Percentiles rank a stretch among this genome's conserved stretches.
These are phyloP conservation scores for Perca schrenkii DNA, from an alignment of 2,113 vertebrate genomes.

Conservation along the genomic window DNA sequence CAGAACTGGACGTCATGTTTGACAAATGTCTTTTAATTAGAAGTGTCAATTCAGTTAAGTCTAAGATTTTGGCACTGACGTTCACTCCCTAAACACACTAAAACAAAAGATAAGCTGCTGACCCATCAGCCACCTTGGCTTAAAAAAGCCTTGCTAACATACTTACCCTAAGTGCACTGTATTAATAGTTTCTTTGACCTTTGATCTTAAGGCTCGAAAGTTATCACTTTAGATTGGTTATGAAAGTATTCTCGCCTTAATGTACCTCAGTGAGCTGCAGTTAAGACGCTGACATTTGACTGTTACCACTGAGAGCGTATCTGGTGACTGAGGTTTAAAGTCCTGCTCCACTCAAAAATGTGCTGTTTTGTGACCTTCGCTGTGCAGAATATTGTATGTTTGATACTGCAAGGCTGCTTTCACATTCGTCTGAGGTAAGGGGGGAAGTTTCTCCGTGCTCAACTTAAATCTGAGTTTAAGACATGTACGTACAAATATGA, in stretches of 20 bases:
- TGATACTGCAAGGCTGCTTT: neutral
- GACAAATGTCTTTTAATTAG: constrained; percentile 35
- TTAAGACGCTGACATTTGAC: neutral
- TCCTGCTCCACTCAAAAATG: neutral
- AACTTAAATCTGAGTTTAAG: neutral
- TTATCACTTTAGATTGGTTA: neutral
- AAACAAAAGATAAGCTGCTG: constrained; percentile 33
- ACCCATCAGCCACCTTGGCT: constrained; percentile 14
- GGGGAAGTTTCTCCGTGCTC: neutral
- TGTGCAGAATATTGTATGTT: neutral
- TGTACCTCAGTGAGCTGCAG: neutral
- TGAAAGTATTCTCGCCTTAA: neutral
- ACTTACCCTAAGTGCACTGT: neutral
- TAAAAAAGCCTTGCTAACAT: neutral
- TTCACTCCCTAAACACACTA: constrained; percentile 26
- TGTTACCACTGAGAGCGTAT: neutral
- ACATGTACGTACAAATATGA: no score
- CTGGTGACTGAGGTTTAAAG: neutral
- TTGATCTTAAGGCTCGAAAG: constrained; percentile 5
- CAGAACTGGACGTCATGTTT: constrained; percentile 1
- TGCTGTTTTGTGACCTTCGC: neutral
- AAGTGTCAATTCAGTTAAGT: neutral
- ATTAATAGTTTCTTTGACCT: constrained; percentile 15
- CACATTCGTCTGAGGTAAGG: neutral
- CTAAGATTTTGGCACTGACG: neutral